These are phyloP conservation scores for Aphelocoma californica DNA, from an alignment of 2,797 vertebrate species.

Conservation along the genomic window DNA sequence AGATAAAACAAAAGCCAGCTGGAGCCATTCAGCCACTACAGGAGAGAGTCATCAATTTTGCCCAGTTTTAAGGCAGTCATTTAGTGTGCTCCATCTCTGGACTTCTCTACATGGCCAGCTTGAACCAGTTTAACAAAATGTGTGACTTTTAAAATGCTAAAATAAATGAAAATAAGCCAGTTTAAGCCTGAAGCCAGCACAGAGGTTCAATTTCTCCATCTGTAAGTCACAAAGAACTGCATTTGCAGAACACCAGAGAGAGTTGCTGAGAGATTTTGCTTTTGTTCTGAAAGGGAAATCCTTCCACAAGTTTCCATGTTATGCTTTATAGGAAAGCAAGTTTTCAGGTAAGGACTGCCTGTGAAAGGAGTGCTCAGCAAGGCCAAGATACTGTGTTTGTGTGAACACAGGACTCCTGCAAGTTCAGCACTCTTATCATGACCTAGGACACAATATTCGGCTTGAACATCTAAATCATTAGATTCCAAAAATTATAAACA, in stretches of 20 bases:
- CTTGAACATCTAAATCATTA: not conserved
- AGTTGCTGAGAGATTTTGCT: not conserved
- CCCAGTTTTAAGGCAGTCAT: not conserved
- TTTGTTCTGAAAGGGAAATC: not conserved
- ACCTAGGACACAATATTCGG: not conserved
- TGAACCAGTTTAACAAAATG: not conserved
- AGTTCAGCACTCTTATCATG: not conserved
- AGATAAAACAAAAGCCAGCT: constrained; percentile 8
- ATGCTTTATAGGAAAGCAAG: not conserved
- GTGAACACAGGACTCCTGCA: not conserved
- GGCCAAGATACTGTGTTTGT: not conserved
- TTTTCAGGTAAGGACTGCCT: not conserved
- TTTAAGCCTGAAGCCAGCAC: not conserved
- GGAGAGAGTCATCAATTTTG: constrained; percentile 1
- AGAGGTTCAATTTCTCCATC: not conserved
- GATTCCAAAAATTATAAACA: not conserved
- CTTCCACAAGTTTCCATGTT: not conserved
- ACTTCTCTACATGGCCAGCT: not conserved
- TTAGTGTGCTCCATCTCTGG: not conserved
- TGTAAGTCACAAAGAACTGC: not conserved
- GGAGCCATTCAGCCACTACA: not conserved
- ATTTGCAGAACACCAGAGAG: not conserved
- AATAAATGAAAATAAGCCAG: not conserved
- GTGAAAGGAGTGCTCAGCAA: not conserved
- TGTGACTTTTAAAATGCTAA: not conserved